phyloP scores from a whole-genome alignment of 2,888 invertebrate genomes.

The Slavum lentiscoides region DNA sequence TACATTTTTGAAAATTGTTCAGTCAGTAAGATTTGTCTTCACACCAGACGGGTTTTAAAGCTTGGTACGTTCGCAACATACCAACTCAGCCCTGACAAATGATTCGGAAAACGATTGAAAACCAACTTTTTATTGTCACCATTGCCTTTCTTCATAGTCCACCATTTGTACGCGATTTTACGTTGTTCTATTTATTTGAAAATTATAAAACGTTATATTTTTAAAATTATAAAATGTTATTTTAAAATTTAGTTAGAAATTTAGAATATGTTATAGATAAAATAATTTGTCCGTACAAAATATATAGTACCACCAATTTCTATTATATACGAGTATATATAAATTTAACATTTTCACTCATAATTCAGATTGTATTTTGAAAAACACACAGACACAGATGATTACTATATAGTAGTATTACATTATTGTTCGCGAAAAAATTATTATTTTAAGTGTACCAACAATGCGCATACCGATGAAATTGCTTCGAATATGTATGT shows the following conservation, averaged over 20 bases:
- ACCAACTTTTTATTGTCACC: background rate
- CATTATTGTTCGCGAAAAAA: too few relatives aligned
- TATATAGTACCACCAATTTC: too few relatives aligned
- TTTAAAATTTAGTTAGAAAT: too few relatives aligned
- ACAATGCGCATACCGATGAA: background rate
- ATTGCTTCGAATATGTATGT: background rate
- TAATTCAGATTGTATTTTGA: too few relatives aligned
- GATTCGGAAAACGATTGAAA: conserved; percentile 12
- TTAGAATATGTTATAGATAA: too few relatives aligned
- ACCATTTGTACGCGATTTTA: background rate
- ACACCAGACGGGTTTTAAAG: background rate
- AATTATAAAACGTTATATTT: background rate
- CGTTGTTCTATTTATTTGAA: background rate
- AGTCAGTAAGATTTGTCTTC: conserved; percentile 20
- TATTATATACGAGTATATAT: too few relatives aligned
- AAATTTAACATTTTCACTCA: too few relatives aligned
- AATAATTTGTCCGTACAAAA: too few relatives aligned
- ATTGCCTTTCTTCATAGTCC: background rate
- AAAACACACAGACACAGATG: too few relatives aligned
- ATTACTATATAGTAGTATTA: too few relatives aligned
- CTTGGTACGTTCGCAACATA: conserved; percentile 12
- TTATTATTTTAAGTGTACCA: too few relatives aligned
- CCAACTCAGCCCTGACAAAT: conserved; percentile 25
- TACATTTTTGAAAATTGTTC: background rate
- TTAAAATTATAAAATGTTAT: too few relatives aligned